phyloP scores from a whole-genome alignment of 2,888 invertebrate species.

The Sicus ferrugineus region DNA sequence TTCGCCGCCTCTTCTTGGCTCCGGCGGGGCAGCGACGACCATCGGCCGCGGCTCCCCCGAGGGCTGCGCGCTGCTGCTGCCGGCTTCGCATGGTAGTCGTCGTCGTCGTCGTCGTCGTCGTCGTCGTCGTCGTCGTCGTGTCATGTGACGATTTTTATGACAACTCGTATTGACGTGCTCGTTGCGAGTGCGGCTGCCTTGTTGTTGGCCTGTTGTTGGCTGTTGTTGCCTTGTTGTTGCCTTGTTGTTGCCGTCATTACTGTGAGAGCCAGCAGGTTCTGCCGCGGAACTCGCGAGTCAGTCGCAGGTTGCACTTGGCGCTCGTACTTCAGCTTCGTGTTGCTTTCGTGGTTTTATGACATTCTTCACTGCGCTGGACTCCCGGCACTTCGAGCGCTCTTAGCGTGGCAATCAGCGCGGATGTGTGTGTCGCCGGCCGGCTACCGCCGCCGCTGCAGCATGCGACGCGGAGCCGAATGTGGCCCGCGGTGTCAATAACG shows the following conservation, averaged over 20 bases:
- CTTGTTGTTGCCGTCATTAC: background rate
- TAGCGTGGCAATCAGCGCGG: conserved; percentile 7
- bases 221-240: background rate
- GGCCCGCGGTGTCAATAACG: conserved; percentile 33
- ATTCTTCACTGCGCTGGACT: background rate
- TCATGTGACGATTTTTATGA: conserved; percentile 34
- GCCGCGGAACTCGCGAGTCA: conserved; percentile 18
- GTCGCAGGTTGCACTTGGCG: conserved; percentile 8
- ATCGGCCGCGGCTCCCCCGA: background rate
- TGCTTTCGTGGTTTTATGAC: conserved; percentile 28
- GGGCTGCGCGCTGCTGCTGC: background rate
- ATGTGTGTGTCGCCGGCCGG: background rate
- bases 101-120: background rate
- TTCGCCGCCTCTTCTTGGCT: background rate
- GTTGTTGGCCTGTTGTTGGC: background rate
- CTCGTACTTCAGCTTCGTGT: conserved; percentile 8
- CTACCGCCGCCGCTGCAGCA: background rate
- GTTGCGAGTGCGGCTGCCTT: too few relatives aligned
- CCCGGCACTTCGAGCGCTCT: background rate
- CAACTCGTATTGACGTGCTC: conserved; percentile 13
- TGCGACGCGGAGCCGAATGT: conserved; percentile 24
- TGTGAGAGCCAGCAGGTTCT: conserved; percentile 11
- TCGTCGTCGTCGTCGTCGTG: background rate
- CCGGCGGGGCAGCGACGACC: background rate
- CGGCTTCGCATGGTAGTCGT: background rate